Base-by-base conservation (phyloP, 2,888 invertebrate species). In the Axea sp. region DNA sequence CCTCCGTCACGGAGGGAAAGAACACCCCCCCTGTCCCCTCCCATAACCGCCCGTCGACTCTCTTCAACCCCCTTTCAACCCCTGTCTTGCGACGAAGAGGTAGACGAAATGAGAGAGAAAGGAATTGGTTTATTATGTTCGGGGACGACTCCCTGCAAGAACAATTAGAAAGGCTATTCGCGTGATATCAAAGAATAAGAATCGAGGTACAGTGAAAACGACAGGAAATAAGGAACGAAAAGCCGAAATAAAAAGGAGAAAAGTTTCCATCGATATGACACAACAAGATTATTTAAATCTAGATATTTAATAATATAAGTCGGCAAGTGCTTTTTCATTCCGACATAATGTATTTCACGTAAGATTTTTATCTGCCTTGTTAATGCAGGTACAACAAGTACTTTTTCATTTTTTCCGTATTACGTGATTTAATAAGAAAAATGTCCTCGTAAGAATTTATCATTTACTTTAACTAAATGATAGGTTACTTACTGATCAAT, bases 1-100 rank as follows among this genome's bases (percentile, higher is more conserved):
- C 87, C 86, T 87, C 86, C 87, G 86, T 86, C 85, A 87, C 85
- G 84, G 86, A 86, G 87, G 86, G 85, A 87, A 86, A 86, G 86
- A 86, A 85, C 86, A 85, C 84, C 84, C 85, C 82, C 81, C 72
- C 65, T 22, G 74, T 78, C 75, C 55, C 53, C 67, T 64, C 59
- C 71, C 73, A 75, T 76, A 77, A 75, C 76, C 75, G 73, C 78
- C 78, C 76, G 73, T 41, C 73, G 78, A 69, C 77, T 76, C 68
- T 76, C 75, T 76, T 73, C 76, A 45, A 60, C 62, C 57, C 74
- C 73, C 74, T 71, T 62, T 76, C 76, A 73, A 68, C 65, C 76
- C 75, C 69, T 73, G 73, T 79, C 75, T 79, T 76, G 78, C 80
- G 81, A 80, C 79, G 79, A 81, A 80, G 83, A 80, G 81, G 80